Base-by-base conservation (phyloP, 1,140 invertebrate species). In the Coelopa frigida region DNA sequence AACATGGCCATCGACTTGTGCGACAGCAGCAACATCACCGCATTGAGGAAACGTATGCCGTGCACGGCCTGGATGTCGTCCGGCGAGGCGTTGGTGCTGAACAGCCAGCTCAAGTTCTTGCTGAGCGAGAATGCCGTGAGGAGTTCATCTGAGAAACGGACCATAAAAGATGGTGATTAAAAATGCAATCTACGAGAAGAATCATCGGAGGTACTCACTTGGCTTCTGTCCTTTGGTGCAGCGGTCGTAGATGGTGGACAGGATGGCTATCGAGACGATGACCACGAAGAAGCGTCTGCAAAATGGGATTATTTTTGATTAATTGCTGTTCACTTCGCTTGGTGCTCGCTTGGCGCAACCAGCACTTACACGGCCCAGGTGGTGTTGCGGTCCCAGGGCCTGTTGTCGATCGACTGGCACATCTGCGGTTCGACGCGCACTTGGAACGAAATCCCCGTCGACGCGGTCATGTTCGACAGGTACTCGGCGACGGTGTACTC, bases 1-100 rank as follows among this genome's bases (percentile, higher is more conserved):
- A 81, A 79, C 14, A 79, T 52, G 3, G 80, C 78, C 75, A 83
- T 78, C 8, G 76, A 78, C 49, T 83, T 82, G 59, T 84, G 81
- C 1, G 77, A 74, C 20, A 82, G 48, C 10, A 83, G 62, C 21
- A 80, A 58, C 72, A 80, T 72, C 3, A 74, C 27, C n/a, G 78
- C 79, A 52, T 82, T 82, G 1, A 82, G 50, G 12, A 76, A 74
- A 36, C 81, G 68, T 5, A 82, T 73, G 3, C 80, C 80, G 58
- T 83, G 79, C 4, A 82, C 70, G 2, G 73, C 70, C 20, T 71
- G 59, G 22, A 83, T 79, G 46, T 82, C 80, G 14, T 74, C 73
- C 8, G 58, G 57, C 11, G 46, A 51, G 29, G 72, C 68, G 44
- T 75, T 65, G 10, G 77, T 54, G 31, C 72, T 77, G 12, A 79